These are phyloP conservation scores for Heteractis magnifica DNA, from an alignment of 92 coral and sea anemone genomes.

Conservation along the genomic window DNA sequence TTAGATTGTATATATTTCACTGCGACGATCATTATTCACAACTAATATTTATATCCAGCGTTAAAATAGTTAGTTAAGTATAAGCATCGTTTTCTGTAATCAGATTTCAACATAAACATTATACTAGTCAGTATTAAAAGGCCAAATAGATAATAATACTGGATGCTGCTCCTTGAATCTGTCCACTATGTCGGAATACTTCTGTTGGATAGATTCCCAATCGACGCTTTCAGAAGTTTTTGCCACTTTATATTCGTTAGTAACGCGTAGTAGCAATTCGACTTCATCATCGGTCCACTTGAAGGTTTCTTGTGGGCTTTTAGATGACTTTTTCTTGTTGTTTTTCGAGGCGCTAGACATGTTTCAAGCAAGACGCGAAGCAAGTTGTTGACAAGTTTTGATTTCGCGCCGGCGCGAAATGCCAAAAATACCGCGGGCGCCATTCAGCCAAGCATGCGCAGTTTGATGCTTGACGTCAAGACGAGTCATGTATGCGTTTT, in stretches of 20 bases:
- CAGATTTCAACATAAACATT: too few relatives aligned
- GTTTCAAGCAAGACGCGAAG: neutral
- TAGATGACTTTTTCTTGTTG: too few relatives aligned
- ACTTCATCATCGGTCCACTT: neutral
- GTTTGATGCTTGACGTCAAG: neutral
- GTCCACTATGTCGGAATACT: neutral
- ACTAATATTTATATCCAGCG: too few relatives aligned
- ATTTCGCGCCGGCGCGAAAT: neutral
- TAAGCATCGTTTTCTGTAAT: too few relatives aligned
- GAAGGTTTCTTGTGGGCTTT: too few relatives aligned
- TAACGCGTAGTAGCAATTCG: neutral
- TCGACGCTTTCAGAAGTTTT: neutral
- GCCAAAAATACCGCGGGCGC: neutral
- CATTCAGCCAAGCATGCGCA: neutral
- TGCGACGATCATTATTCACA: too few relatives aligned
- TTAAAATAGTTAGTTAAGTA: too few relatives aligned
- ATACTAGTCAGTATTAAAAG: too few relatives aligned
- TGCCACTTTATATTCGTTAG: neutral
- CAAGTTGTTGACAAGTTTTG: neutral
- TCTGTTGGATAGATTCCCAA: neutral
- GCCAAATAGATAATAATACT: too few relatives aligned
- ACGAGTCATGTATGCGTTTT: neutral
- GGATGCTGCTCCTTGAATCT: neutral
- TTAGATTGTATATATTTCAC: too few relatives aligned
- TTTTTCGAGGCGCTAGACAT: neutral